These are phyloP conservation scores for Brachypalpus laphriformis DNA, from an alignment of 2,888 invertebrate genomes.

Conservation along the genomic window DNA sequence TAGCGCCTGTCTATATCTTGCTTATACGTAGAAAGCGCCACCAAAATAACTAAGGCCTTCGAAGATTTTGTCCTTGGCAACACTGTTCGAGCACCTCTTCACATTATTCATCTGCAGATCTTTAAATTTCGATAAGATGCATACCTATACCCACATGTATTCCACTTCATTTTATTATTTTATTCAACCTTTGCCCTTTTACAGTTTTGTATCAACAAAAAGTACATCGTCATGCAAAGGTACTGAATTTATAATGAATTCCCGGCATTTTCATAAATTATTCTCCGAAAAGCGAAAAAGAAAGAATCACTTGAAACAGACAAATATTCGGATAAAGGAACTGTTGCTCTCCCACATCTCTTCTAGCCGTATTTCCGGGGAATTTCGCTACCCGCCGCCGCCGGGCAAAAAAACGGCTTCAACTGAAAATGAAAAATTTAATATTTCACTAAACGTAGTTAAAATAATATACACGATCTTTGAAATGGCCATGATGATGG, in stretches of 20 bases:
- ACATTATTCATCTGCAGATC: too few relatives aligned
- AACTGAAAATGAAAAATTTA: neutral
- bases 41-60: too few relatives aligned
- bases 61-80: too few relatives aligned
- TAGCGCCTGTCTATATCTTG: too few relatives aligned
- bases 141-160: too few relatives aligned
- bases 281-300: slow-evolving; percentile 1
- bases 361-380: neutral
- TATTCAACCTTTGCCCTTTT: too few relatives aligned
- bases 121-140: neutral
- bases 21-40: too few relatives aligned
- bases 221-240: slow-evolving; percentile 6
- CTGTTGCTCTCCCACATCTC: neutral
- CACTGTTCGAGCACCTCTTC: too few relatives aligned
- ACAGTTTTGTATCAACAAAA: neutral
- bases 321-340: neutral
- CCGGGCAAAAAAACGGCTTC: neutral
- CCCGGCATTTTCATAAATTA: slow-evolving; percentile 5
- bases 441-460: neutral
- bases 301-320: neutral
- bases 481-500: neutral
- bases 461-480: neutral
- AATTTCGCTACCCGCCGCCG: neutral
- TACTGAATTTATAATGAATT: slow-evolving; percentile 18
- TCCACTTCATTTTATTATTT: too few relatives aligned